A percentile compares a stretch with the other conserved stretches of the same genome.
Conservation (phyloP, 2,113 vertebrate species). For the Axis porcinus region DNA sequence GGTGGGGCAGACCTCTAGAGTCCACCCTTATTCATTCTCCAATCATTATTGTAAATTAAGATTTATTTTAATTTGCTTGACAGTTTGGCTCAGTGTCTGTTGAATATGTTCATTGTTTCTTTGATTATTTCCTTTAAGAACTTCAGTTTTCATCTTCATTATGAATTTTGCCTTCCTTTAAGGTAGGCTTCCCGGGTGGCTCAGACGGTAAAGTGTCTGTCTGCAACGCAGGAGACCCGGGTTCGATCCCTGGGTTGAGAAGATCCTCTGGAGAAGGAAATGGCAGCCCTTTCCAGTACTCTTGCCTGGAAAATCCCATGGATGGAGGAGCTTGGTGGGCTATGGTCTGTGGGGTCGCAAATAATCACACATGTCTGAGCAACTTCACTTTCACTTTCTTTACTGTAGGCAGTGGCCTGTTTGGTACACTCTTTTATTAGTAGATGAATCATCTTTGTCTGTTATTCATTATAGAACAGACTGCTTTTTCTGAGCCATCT, state of each 20-base stretch:
- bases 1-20: not conserved
- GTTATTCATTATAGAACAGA: not conserved
- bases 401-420: fast-evolving
- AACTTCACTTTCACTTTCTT: not conserved
- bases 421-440: not conserved
- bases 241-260: not conserved
- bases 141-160: not conserved
- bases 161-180: not conserved
- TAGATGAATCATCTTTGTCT: not conserved
- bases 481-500: not conserved
- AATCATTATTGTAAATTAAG: not conserved
- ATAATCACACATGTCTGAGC: not conserved
- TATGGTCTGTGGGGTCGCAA: not conserved
- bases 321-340: not conserved
- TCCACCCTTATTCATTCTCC: not conserved
- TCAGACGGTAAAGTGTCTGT: fast-evolving
- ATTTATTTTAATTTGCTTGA: not conserved
- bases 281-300: not conserved
- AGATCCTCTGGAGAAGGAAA: not conserved
- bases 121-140: not conserved
- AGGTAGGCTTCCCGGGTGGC: not conserved
- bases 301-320: not conserved
- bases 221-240: not conserved
- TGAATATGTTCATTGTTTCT: not conserved
- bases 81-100: not conserved